Percentiles rank a stretch among this genome's conserved stretches.
These are phyloP conservation scores for Salvelinus alpinus DNA, from an alignment of 2,113 vertebrate genomes.

Conservation along the genomic window DNA sequence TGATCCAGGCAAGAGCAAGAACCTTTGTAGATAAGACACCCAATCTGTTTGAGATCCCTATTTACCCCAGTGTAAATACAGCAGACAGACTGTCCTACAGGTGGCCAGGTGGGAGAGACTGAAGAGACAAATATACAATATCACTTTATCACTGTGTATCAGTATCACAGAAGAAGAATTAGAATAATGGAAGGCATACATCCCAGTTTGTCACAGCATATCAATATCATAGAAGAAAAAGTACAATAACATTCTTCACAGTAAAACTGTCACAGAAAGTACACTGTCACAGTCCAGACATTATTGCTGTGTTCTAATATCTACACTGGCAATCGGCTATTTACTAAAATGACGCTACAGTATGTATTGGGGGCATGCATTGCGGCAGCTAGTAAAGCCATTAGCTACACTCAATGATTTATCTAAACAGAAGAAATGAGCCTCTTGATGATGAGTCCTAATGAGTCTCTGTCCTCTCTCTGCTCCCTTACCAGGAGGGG, in stretches of 20 bases:
- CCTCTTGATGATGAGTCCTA: no score
- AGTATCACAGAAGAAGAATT: no score
- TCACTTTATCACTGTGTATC: not conserved
- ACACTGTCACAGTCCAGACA: not conserved
- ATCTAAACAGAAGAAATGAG: not conserved
- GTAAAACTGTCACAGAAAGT: not conserved
- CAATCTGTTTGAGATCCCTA: conserved; percentile 39
- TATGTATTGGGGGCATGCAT: no score
- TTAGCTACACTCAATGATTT: not conserved
- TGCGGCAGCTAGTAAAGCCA: no score
- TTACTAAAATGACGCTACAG: no score
- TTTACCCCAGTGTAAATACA: conserved; percentile 37
- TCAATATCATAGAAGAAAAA: not conserved
- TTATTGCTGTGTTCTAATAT: no score
- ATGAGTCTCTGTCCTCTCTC: no score
- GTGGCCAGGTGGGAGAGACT: not conserved
- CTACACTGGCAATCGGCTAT: no score
- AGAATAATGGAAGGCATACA: no score
- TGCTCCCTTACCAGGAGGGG: not conserved
- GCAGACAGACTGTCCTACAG: conserved; percentile 17
- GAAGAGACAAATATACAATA: not conserved
- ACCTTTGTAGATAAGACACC: conserved; percentile 44
- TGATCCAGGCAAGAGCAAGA: conserved; percentile 27
- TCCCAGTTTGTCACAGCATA: not conserved
- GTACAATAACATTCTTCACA: not conserved